Evolutionary conservation across 2,797 vertebrate species (phyloP).

Genomic region (Poecilia velifera): DNA sequence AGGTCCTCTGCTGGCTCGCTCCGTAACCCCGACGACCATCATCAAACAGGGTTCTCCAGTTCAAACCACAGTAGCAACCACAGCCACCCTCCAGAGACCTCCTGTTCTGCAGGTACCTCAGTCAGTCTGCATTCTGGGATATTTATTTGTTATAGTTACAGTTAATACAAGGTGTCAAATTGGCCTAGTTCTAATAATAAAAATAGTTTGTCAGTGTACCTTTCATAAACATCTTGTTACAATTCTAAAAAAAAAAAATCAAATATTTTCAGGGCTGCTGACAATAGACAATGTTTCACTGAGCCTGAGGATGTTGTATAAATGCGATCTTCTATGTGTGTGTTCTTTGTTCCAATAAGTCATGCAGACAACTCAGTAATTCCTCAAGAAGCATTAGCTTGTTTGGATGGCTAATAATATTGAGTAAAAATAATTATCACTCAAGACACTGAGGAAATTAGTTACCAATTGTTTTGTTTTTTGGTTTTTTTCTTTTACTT

Average conservation of each 20-base stretch:
- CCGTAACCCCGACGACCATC: slow-evolving; percentile 89
- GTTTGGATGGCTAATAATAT: neutral
- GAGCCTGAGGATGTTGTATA: neutral
- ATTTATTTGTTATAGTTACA: neutral
- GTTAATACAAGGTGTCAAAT: neutral
- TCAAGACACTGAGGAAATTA: neutral
- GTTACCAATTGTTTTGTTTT: neutral
- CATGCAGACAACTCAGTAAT: neutral
- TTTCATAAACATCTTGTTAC: neutral
- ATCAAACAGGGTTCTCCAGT: slow-evolving; percentile 89
- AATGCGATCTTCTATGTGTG: neutral
- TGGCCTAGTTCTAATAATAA: neutral
- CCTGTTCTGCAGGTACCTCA: slow-evolving; percentile 87
- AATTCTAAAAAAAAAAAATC: neutral
- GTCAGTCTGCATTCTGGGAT: neutral
- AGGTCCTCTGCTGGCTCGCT: slow-evolving; percentile 84
- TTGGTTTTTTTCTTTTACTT: too few relatives aligned
- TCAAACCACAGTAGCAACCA: slow-evolving; percentile 86
- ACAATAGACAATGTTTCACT: neutral
- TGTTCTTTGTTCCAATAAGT: neutral
- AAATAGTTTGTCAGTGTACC: neutral
- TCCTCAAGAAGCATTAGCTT: slow-evolving; percentile 8
- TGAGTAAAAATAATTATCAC: neutral
- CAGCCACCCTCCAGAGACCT: slow-evolving; percentile 87
- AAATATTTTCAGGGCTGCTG: neutral